A percentile compares a stretch with the other conserved stretches of the same genome.
Conservation (phyloP, 2,797 vertebrate species). For the Tokudaia muenninki region DNA sequence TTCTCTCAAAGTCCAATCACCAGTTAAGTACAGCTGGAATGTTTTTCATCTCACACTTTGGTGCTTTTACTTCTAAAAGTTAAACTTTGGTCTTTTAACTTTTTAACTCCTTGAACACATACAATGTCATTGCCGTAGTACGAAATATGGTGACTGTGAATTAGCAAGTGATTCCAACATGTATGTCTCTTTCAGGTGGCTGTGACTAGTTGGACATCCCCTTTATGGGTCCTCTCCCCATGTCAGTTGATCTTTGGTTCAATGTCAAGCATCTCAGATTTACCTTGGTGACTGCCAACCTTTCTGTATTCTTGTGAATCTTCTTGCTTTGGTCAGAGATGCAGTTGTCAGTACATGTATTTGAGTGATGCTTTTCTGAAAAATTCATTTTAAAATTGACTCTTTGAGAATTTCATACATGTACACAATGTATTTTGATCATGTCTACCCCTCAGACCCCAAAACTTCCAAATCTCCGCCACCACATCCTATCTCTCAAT, state of each 20-base stretch:
- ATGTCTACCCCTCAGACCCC: neutral
- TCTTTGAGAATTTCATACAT: neutral
- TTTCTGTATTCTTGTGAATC: neutral
- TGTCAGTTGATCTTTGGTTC: neutral
- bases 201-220: neutral
- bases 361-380: constrained; percentile 5
- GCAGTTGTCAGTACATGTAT: neutral
- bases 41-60: neutral
- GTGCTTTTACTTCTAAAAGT: constrained; percentile 10
- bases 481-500: neutral
- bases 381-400: neutral
- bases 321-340: constrained; percentile 25
- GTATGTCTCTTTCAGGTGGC: neutral
- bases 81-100: neutral
- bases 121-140: neutral
- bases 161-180: neutral
- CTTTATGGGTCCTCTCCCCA: neutral
- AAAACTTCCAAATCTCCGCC: neutral
- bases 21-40: neutral
- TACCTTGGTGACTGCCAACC: neutral
- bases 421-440: neutral
- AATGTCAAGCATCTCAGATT: neutral
- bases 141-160: neutral
- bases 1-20: neutral
- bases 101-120: neutral